These are phyloP conservation scores for Crotalus viridis DNA, from an alignment of 2,113 vertebrate genomes.

Conservation along the genomic window DNA sequence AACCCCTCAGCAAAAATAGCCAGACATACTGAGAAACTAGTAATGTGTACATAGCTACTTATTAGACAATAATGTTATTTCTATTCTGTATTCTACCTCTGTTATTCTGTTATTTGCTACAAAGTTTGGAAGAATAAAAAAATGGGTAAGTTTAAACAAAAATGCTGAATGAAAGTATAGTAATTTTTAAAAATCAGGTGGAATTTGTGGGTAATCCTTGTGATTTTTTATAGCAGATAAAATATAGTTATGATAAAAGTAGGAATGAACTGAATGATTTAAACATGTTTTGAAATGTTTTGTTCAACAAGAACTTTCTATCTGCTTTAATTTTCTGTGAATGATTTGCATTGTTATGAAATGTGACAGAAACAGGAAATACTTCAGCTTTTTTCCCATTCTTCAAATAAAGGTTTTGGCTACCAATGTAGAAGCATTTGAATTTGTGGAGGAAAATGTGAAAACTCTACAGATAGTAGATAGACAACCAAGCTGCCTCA, in stretches of 20 bases:
- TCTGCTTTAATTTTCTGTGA: neutral
- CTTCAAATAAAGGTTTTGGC: neutral
- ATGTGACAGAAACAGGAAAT: neutral
- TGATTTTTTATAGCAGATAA: neutral
- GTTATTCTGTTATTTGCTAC: neutral
- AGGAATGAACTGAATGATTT: neutral
- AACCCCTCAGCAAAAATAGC: neutral
- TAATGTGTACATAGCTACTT: neutral
- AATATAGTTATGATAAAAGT: slow-evolving; percentile 20
- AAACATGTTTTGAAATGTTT: neutral
- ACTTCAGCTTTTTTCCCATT: neutral
- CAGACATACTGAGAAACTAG: neutral
- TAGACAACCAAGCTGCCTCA: neutral
- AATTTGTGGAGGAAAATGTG: neutral
- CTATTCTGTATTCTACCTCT: neutral
- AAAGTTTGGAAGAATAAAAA: slow-evolving; percentile 34
- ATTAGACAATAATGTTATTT: neutral
- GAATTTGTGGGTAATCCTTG: neutral
- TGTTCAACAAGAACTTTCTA: slow-evolving; percentile 9
- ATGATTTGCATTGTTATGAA: neutral
- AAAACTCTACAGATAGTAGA: neutral
- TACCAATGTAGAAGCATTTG: neutral
- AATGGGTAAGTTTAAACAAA: neutral
- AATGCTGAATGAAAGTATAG: slow-evolving; percentile 17
- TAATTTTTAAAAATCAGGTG: neutral